Evolutionary conservation across 2,113 vertebrate species (phyloP).

Genomic region (Anguilla rostrata): DNA sequence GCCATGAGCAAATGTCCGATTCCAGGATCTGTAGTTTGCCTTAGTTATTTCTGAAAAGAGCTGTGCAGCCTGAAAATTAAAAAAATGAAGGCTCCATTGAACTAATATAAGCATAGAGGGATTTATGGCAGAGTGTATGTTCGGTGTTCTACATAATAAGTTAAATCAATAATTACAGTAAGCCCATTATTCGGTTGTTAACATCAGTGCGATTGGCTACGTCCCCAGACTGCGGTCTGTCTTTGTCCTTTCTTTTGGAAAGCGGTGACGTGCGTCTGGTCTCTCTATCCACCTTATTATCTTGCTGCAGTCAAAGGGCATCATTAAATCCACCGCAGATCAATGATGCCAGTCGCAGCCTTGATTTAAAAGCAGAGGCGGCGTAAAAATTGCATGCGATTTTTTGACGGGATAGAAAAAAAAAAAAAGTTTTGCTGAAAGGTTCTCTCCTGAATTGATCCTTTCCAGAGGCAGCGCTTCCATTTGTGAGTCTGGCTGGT

Average conservation of each 20-base stretch:
- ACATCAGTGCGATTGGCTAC: neutral
- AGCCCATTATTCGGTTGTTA: neutral
- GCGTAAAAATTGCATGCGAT: neutral
- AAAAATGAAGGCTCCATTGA: too few species aligned
- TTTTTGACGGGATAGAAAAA: neutral
- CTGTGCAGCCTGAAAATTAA: too few species aligned
- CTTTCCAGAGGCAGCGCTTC: too few species aligned
- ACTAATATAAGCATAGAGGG: too few species aligned
- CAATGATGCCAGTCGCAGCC: neutral
- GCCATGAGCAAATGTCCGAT: too few species aligned
- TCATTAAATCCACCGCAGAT: neutral
- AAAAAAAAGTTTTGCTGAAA: neutral
- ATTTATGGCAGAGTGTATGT: too few species aligned
- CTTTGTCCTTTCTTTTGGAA: neutral
- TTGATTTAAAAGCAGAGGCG: neutral
- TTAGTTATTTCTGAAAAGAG: too few species aligned
- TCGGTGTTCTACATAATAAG: neutral
- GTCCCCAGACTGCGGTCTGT: too few species aligned
- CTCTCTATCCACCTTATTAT: neutral
- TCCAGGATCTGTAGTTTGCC: too few species aligned
- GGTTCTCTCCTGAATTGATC: too few species aligned
- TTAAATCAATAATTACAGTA: neutral
- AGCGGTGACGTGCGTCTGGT: neutral
- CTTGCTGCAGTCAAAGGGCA: neutral
- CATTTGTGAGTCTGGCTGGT: neutral